Evolutionary conservation across 1,140 invertebrate species (phyloP), one percentile per base, ranked within the genome.

Genomic region (Scylla paramamosain): DNA sequence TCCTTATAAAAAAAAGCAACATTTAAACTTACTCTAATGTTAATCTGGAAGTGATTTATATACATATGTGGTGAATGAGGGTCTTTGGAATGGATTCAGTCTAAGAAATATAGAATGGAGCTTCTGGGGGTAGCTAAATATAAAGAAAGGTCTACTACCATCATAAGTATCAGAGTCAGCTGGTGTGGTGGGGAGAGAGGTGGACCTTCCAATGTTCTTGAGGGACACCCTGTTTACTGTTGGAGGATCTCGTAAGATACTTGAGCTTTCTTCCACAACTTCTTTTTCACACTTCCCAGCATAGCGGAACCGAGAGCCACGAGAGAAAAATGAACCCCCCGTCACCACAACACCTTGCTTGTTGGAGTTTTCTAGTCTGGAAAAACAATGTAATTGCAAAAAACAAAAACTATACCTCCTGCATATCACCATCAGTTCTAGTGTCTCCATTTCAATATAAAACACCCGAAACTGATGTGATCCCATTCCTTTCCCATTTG

Each of bases 301-400:
- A 97, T 98, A 99, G 96, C 98, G 98, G 97, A 99, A 99, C 97
- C 99, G 99, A 82, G 99, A 99, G 77, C 99, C 99, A 98, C 98
- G 98, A 0, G 98, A 99, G 97, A 99, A 99, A 96, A 99, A 98
- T 16, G 98, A 98, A n/a, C 99, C 99, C 39, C 99, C 99, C 31
- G 98, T 98, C 95, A 99, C 98, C 12, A 99, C 98, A 95, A 98
- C 98, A 39, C 98, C 98, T 82, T 98, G 98, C 97, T 99, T 98
- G 87, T 98, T 98, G 95, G 98, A 99, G 96, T 98, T 98, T 67
- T 98, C 98, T 96, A 99, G 98, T 91, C 99, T 99, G 97, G 59
- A 95, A 84, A 59, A 89, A 45, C 16, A 89, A 0, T 39, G 67
- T 0, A 29, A 77, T 16, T 8, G 20, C 12, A 92, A 91, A 91